Conservation (phyloP, 2,797 vertebrate species). For the Eulemur rubriventer region DNA sequence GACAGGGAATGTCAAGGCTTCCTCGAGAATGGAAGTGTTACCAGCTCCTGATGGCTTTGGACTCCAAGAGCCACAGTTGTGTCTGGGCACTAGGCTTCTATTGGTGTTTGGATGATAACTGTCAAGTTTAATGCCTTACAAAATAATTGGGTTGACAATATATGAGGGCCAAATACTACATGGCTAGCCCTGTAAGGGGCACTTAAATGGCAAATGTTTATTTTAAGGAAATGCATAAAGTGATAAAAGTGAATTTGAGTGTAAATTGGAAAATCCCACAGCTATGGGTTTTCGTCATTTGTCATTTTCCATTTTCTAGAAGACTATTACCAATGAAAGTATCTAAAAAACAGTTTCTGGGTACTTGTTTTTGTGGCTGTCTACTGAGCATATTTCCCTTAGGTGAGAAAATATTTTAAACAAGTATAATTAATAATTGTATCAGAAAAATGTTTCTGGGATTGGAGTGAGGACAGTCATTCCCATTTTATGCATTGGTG, state of each 20-base stretch:
- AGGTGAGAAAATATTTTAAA: neutral
- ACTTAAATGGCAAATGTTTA: neutral
- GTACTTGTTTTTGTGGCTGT: neutral
- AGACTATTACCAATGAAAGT: neutral
- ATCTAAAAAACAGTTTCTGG: constrained; percentile 18
- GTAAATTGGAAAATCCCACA: neutral
- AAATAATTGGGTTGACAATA: neutral
- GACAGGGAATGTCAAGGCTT: neutral
- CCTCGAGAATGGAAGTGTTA: neutral
- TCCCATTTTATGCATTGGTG: neutral
- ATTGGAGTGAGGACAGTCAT: neutral
- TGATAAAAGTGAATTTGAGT: neutral
- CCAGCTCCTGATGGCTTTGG: neutral
- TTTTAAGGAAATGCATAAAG: neutral
- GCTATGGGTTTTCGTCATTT: neutral
- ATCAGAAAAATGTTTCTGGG: neutral
- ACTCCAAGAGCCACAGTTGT: neutral
- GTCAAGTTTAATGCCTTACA: neutral
- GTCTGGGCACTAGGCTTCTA: neutral
- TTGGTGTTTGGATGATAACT: neutral
- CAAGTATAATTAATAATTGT: neutral
- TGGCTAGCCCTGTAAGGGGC: neutral
- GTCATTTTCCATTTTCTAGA: constrained; percentile 46
- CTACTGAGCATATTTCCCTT: neutral
- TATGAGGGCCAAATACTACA: neutral